Percentiles rank a stretch among this genome's conserved stretches.
These are phyloP conservation scores for Pelosia muscerda DNA, from an alignment of 2,888 invertebrate genomes.

Conservation along the genomic window DNA sequence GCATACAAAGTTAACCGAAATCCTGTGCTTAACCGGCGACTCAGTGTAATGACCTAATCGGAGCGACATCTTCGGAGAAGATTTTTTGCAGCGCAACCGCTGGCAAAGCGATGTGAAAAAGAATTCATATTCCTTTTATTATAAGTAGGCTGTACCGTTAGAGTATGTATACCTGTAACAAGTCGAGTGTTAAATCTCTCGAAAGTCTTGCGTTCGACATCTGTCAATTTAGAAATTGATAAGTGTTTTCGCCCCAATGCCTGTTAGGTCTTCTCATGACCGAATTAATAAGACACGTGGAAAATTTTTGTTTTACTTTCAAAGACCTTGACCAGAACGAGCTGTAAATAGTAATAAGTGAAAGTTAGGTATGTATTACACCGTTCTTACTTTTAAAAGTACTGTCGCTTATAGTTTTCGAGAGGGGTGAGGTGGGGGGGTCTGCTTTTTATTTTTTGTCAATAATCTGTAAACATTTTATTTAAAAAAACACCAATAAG, in stretches of 20 bases:
- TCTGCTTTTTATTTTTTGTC: neutral
- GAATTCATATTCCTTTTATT: constrained; percentile 53
- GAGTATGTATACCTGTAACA: constrained; percentile 36
- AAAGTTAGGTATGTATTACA: constrained; percentile 38
- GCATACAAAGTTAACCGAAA: neutral
- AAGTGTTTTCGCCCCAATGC: constrained; percentile 23
- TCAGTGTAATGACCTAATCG: constrained; percentile 39
- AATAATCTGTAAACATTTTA: neutral
- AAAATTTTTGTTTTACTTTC: constrained; percentile 39
- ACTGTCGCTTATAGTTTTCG: neutral
- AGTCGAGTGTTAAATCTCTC: constrained; percentile 45
- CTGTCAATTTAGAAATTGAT: constrained; percentile 45
- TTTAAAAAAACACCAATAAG: neutral
- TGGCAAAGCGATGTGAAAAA: constrained; percentile 41
- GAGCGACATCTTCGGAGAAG: constrained; percentile 29
- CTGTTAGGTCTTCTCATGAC: constrained; percentile 38
- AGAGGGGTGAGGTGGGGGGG: no score
- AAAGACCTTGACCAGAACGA: constrained; percentile 43
- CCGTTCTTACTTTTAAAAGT: neutral
- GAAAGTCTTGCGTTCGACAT: constrained; percentile 53
- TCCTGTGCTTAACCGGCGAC: neutral
- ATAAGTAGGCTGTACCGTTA: constrained; percentile 65
- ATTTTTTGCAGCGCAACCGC: constrained; percentile 43
- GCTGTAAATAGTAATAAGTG: constrained; percentile 29
- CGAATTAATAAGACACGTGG: constrained; percentile 25